Evolutionary conservation across 2,888 invertebrate genomes (phyloP).

Genomic region (Calameuta idolon): DNA sequence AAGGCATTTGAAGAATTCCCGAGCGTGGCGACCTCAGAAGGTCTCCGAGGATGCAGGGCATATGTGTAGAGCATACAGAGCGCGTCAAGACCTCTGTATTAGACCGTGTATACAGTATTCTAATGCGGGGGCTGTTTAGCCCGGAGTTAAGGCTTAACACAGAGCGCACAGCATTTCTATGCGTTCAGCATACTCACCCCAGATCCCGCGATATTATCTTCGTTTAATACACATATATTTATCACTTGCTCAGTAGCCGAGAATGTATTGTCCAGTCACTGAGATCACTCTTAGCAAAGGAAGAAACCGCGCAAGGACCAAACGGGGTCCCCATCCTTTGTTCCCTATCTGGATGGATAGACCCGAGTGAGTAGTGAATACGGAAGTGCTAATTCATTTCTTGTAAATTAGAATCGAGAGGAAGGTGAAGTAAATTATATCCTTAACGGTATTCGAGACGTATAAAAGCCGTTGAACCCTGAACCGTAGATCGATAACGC

Average conservation of each 20-base stretch:
- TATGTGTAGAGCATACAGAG: neutral
- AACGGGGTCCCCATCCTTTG: neutral
- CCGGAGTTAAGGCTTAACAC: slow-evolving; percentile 9
- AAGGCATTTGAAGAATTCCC: slow-evolving; percentile 7
- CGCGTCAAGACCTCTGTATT: slow-evolving; percentile 1
- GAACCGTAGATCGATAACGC: neutral
- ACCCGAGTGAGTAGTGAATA: neutral
- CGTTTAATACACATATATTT: slow-evolving; percentile 32
- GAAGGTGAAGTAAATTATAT: neutral
- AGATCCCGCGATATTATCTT: slow-evolving; percentile 30
- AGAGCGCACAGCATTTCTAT: slow-evolving; percentile 16
- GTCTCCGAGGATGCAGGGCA: neutral
- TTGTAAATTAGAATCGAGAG: neutral
- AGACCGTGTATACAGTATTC: slow-evolving; percentile 18
- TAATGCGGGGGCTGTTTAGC: slow-evolving; percentile 31
- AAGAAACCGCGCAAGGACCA: neutral
- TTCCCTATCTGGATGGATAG: neutral
- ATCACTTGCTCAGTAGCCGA: slow-evolving; percentile 17
- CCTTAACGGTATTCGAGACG: neutral
- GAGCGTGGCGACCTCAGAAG: slow-evolving; percentile 4
- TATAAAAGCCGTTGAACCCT: neutral
- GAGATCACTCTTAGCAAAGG: neutral
- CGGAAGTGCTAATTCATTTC: neutral
- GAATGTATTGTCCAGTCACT: neutral
- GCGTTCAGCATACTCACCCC: slow-evolving; percentile 23